Conservation (phyloP, 2,113 vertebrate genomes). For the Turdus rufiventris region DNA sequence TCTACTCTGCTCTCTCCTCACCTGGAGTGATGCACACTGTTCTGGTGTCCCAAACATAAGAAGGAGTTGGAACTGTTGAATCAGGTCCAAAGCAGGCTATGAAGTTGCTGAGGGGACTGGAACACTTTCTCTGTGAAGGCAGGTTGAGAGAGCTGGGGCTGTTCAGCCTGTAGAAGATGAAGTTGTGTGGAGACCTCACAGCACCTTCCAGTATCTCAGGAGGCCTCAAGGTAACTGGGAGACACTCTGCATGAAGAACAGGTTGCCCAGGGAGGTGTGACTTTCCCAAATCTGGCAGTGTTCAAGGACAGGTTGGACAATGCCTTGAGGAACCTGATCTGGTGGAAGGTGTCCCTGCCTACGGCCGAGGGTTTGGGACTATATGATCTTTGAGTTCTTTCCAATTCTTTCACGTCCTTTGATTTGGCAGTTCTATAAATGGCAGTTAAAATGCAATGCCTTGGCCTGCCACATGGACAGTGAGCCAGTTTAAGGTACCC, state of each 20-base stretch:
- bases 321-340: background rate
- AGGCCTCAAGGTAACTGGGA: background rate
- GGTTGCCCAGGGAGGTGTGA: background rate
- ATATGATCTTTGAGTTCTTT: background rate
- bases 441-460: background rate
- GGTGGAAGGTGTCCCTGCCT: background rate
- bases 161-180: background rate
- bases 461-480: background rate
- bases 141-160: background rate
- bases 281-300: background rate
- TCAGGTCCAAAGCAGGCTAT: background rate
- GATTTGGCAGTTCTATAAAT: background rate
- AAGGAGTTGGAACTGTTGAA: background rate
- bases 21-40: background rate
- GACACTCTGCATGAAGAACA: background rate
- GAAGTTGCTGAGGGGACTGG: background rate
- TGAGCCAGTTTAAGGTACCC: background rate
- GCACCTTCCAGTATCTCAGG: background rate
- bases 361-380: background rate
- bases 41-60: background rate
- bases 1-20: background rate
- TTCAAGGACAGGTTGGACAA: background rate
- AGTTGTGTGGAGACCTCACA: background rate
- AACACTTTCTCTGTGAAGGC: background rate
- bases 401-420: background rate